Conservation (phyloP, 2,888 invertebrate genomes). For the Pseudanteris insignis region DNA sequence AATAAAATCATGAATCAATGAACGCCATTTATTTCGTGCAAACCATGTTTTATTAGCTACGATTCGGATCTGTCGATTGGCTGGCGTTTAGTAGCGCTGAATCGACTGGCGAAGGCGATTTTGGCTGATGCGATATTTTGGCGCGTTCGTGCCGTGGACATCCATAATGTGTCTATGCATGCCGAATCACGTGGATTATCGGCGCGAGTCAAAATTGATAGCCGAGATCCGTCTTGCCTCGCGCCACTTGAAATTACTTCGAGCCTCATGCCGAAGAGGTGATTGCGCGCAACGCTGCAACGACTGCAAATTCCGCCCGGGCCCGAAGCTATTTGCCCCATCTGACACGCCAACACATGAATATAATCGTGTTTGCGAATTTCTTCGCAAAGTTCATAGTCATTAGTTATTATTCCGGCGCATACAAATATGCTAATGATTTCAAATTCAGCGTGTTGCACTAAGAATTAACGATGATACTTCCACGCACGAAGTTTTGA, state of each 20-base stretch:
- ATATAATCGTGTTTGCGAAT: constrained; percentile 36
- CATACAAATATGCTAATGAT: no score
- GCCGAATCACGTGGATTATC: constrained; percentile 31
- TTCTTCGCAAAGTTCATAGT: constrained; percentile 9
- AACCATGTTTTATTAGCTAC: no score
- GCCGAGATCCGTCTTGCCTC: constrained; percentile 48
- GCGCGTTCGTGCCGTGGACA: no score
- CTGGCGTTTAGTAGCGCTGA: constrained; percentile 50
- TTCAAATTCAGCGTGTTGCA: no score
- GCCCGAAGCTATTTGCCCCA: constrained; percentile 32
- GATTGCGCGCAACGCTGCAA: constrained; percentile 33
- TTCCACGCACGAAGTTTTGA: no score
- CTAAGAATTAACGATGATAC: no score
- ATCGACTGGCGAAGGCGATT: no score
- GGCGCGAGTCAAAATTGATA: constrained; percentile 46
- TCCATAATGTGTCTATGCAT: constrained; percentile 32
- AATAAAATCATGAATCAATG: no score
- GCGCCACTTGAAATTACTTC: constrained; percentile 47
- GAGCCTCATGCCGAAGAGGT: constrained; percentile 36
- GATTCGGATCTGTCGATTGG: no score
- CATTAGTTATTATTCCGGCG: no score
- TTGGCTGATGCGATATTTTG: no score
- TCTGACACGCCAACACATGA: constrained; percentile 33
- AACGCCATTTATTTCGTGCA: no score
- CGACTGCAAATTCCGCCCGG: constrained; percentile 37